Percentiles rank a stretch among this genome's conserved stretches.
Conservation (phyloP, 2,797 vertebrate genomes). For the Schizopygopsis pylzovi region DNA sequence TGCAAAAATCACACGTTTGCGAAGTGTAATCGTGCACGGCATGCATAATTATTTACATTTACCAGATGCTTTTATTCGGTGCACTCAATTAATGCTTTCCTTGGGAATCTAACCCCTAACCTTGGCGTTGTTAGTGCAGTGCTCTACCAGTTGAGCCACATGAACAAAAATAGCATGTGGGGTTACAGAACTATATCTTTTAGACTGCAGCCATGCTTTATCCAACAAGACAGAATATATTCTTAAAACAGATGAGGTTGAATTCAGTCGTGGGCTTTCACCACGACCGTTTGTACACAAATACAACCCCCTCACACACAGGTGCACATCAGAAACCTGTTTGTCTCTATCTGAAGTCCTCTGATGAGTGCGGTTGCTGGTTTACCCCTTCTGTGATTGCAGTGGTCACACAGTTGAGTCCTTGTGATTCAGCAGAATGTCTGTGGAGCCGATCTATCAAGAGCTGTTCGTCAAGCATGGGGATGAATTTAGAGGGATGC, state of each 20-base stretch:
- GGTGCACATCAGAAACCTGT: slow-evolving; percentile 48
- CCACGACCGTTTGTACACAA: slow-evolving; percentile 41
- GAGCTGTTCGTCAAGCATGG: slow-evolving; percentile 69
- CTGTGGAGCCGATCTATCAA: slow-evolving; percentile 69
- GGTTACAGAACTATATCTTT: slow-evolving; percentile 40
- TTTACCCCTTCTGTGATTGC: slow-evolving; percentile 69
- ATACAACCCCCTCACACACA: slow-evolving; percentile 43
- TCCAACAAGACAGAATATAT: slow-evolving; percentile 38
- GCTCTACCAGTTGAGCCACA: slow-evolving; percentile 2
- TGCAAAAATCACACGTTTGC: slow-evolving; percentile 25
- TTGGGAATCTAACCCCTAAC: background rate
- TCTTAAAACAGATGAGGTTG: slow-evolving; percentile 28
- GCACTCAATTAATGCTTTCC: background rate
- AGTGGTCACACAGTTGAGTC: slow-evolving; percentile 67
- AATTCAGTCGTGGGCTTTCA: slow-evolving; percentile 44
- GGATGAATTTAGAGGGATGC: slow-evolving; percentile 70
- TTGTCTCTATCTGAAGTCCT: slow-evolving; percentile 59
- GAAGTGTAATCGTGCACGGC: background rate
- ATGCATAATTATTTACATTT: background rate
- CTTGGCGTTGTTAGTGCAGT: background rate
- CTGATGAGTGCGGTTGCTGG: slow-evolving; percentile 68
- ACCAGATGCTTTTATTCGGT: background rate
- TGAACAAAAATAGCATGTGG: fast-evolving
- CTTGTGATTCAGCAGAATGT: slow-evolving; percentile 81
- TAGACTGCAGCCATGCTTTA: slow-evolving; percentile 52